Evolutionary conservation across 1,140 invertebrate species (phyloP).

Genomic region (Caenorhabditis remanei): DNA sequence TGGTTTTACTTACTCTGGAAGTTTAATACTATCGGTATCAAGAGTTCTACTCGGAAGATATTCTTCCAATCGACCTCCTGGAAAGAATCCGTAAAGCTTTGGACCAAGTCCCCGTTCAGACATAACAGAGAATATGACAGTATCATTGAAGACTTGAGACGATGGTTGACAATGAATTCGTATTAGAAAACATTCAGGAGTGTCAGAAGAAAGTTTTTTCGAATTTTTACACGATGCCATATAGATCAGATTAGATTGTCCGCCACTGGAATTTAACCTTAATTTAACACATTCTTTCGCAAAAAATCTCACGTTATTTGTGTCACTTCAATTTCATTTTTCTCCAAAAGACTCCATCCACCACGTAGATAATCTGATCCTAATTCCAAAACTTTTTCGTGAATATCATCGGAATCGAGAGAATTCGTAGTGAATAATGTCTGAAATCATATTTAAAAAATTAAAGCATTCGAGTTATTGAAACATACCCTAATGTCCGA

Average conservation of each 20-base stretch:
- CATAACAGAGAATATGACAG: constrained; percentile 10
- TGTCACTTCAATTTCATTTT: constrained; percentile 16
- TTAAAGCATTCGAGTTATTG: background rate
- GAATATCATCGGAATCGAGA: background rate
- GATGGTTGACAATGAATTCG: constrained; percentile 10
- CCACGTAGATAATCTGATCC: constrained; percentile 8
- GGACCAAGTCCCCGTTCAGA: constrained; percentile 52
- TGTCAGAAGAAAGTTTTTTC: background rate
- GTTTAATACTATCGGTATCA: constrained; percentile 18
- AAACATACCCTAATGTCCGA: background rate
- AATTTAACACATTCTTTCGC: background rate
- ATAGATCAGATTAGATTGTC: constrained; percentile 21
- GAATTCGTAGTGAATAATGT: background rate
- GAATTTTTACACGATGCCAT: background rate
- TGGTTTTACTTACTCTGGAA: constrained; percentile 8
- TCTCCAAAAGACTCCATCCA: background rate
- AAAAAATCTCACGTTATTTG: background rate
- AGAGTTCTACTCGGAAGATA: constrained; percentile 51
- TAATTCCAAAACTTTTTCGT: background rate
- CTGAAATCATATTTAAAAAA: background rate
- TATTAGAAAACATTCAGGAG: background rate
- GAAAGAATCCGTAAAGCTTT: constrained; percentile 57
- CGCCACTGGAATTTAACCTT: background rate
- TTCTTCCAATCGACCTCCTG: constrained; percentile 57
- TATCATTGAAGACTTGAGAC: constrained; percentile 7